Evolutionary conservation across 2,888 invertebrate genomes (phyloP), one percentile per base, ranked within the genome.

Genomic region (Eupithecia tripunctaria): DNA sequence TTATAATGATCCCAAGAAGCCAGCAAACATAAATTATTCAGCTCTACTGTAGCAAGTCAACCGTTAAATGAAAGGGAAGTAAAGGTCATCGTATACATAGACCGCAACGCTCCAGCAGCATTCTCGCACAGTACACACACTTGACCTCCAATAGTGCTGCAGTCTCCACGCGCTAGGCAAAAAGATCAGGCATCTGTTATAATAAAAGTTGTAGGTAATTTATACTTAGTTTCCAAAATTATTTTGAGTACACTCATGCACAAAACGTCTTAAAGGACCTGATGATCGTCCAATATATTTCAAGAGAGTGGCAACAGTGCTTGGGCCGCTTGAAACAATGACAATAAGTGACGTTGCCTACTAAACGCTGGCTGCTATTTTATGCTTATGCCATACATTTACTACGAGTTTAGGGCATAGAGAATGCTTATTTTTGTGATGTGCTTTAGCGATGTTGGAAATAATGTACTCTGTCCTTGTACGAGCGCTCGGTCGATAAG

Each of bases 21-120:
- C 6, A 47, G n/a, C 51, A 51, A 51, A 51, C 12, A 51, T 51
- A 51, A 51, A 12, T 51, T 21, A 51, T 25, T 51, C 21, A 0
- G 21, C 51, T 51, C 51, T 21, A 18, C 51, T 21, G 51, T 51
- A 51, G 51, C 51, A 51, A 51, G 3, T 51, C 51, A 21, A 25
- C 51, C 51, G 51, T 51, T 21, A 51, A 51, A 51, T 51, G n/a
- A 51, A 51, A 51, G 51, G 51, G 21, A 51, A 25, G 51, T 51
- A 51, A 51, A 51, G 51, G 21, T 51, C 21, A 4, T 51, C 51
- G 51, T 7, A 51, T 21, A 51, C 10, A 51, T 51, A 51, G 10
- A 21, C 51, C 51, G 51, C 51, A 51, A 8, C 5, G 7, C 43
- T n/a, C n/a, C 47, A n/a, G 47, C n/a, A 47, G 1, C 21, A 25